Conservation (phyloP, 2,797 vertebrate genomes). For the Acanthurus tractus region DNA sequence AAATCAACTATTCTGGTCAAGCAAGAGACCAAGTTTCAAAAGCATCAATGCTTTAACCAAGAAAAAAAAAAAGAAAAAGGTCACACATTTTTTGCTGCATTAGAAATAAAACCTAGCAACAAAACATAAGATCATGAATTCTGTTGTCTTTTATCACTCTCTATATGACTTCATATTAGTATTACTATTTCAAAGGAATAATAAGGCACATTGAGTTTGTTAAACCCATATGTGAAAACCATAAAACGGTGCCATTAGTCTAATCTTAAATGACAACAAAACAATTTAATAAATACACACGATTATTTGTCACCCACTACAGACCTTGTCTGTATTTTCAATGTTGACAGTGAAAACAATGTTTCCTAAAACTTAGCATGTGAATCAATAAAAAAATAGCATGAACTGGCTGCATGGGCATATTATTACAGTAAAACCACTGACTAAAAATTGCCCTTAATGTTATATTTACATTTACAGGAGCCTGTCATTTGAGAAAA, state of each 20-base stretch:
- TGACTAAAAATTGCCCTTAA: slow-evolving; percentile 5
- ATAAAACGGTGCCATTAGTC: slow-evolving; percentile 29
- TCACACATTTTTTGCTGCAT: background rate
- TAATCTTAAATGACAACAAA: slow-evolving; percentile 35
- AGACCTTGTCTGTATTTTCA: background rate
- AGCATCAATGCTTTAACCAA: no score
- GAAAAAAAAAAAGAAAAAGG: no score
- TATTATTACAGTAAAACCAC: background rate
- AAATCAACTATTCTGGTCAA: background rate
- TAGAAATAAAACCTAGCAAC: slow-evolving; percentile 12
- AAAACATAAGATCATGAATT: background rate
- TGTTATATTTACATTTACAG: background rate
- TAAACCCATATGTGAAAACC: slow-evolving; percentile 55
- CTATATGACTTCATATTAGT: background rate
- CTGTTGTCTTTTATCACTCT: slow-evolving; percentile 3
- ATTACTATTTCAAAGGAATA: background rate
- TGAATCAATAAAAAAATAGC: slow-evolving; percentile 3
- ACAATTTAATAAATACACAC: slow-evolving; percentile 26
- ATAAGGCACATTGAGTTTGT: slow-evolving; percentile 19
- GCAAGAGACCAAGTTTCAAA: no score
- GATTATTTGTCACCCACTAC: background rate
- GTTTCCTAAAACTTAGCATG: slow-evolving; percentile 23
- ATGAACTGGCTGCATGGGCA: background rate
- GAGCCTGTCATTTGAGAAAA: background rate
- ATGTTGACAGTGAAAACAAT: background rate